Percentiles rank a stretch among this genome's conserved stretches.
Evolutionary conservation across 2,113 vertebrate species (phyloP).

Genomic region (Phainopepla nitens): DNA sequence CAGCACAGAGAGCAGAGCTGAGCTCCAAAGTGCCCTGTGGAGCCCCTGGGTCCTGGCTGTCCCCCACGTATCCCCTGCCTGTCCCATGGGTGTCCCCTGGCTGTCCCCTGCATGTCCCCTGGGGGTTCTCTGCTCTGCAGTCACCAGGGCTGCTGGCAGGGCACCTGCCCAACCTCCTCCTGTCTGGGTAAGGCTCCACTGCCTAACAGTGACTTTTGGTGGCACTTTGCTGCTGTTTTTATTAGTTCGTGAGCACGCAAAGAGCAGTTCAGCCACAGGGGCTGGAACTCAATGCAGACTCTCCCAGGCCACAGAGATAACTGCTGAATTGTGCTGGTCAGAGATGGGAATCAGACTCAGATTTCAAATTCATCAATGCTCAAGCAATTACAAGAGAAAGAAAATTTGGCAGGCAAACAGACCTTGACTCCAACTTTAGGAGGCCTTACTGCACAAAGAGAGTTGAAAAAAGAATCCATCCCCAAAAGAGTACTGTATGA

Average conservation of each 20-base stretch:
- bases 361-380: not conserved
- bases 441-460: not conserved
- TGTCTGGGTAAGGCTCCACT: rapidly evolving
- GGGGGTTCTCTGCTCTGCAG: not conserved
- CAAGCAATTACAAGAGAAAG: not conserved
- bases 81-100: no score
- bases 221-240: not conserved
- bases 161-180: not conserved
- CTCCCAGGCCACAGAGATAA: not conserved
- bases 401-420: not conserved
- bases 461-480: not conserved
- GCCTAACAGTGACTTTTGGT: not conserved
- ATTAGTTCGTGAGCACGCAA: not conserved
- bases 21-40: not conserved
- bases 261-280: not conserved
- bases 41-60: not conserved
- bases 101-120: no score
- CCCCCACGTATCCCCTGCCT: no score
- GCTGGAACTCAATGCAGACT: not conserved
- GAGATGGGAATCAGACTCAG: not conserved
- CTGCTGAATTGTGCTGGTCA: not conserved
- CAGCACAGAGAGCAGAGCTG: not conserved
- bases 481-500: not conserved
- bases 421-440: not conserved
- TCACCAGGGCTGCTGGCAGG: not conserved